Conservation (phyloP, 2,113 vertebrate genomes). For the Ploceus nigricollis region DNA sequence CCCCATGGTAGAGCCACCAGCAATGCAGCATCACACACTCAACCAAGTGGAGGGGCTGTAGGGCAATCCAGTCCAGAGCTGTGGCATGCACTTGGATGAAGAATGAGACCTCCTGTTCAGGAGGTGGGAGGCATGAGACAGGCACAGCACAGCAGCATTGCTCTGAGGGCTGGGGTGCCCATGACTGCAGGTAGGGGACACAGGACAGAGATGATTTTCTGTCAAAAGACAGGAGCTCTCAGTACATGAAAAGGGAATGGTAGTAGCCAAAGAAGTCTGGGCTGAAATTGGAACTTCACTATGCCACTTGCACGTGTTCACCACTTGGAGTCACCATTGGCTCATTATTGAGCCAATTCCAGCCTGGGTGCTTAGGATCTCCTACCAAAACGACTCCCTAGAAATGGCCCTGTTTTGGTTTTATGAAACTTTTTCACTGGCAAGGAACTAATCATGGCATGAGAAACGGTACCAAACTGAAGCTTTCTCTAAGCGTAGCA, state of each 20-base stretch:
- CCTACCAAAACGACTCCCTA: background rate
- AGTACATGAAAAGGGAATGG: background rate
- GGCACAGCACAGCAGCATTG: background rate
- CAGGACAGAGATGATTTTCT: background rate
- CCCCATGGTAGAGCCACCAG: background rate
- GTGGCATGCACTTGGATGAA: background rate
- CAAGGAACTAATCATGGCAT: background rate
- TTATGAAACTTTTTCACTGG: background rate
- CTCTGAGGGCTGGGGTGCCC: background rate
- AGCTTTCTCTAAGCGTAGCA: background rate
- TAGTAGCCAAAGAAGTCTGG: background rate
- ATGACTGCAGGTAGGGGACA: background rate
- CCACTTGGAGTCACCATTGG: constrained; percentile 35
- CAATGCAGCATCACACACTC: background rate
- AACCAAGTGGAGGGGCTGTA: background rate
- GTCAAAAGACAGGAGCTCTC: background rate
- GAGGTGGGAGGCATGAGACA: background rate
- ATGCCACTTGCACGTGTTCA: background rate
- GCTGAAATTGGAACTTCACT: background rate
- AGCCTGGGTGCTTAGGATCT: background rate
- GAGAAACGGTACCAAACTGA: background rate
- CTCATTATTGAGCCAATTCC: background rate
- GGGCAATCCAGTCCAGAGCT: background rate
- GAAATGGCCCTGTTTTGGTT: background rate
- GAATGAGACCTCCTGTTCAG: background rate